phyloP scores from a whole-genome alignment of 2,113 vertebrate species.

The Potamarius usumacintae region DNA sequence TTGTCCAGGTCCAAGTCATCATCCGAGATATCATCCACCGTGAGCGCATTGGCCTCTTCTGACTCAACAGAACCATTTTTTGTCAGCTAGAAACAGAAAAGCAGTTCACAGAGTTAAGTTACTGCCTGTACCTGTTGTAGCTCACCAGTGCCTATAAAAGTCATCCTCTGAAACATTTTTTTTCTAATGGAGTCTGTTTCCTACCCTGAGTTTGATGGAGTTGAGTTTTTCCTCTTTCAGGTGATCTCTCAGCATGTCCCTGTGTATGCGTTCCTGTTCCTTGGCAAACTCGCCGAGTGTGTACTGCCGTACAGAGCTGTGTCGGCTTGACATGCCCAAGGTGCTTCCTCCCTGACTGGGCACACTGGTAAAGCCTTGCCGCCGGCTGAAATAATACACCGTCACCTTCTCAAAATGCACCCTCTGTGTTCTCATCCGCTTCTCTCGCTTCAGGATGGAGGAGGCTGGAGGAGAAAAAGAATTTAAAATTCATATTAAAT shows the following conservation, averaged over 20 bases:
- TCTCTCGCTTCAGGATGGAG: conserved; percentile 94
- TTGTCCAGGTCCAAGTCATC: conserved; percentile 98
- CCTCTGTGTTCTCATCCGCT: conserved; percentile 88
- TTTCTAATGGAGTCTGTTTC: conserved; percentile 32
- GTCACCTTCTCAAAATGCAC: conserved; percentile 98
- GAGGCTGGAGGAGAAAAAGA: conserved; percentile 75
- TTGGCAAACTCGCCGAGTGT: conserved; percentile 92
- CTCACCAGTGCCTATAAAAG: background rate
- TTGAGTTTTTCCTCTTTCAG: conserved; percentile 96
- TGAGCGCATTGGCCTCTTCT: conserved; percentile 89
- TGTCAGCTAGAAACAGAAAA: conserved; percentile 79
- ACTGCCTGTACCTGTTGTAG: background rate
- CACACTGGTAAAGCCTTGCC: conserved; percentile 97
- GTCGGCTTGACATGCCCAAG: conserved; percentile 93
- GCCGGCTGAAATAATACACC: conserved; percentile 93
- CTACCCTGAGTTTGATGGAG: conserved; percentile 88
- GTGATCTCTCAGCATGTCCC: conserved; percentile 93
- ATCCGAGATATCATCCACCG: conserved; percentile 95
- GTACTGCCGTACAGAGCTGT: conserved; percentile 92
- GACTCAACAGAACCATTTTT: conserved; percentile 95
- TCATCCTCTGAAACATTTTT: background rate
- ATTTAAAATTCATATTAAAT: background rate
- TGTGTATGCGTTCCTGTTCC: conserved; percentile 92
- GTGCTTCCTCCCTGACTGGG: conserved; percentile 98
- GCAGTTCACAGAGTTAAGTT: conserved; percentile 11